phyloP scores from a whole-genome alignment of 2,113 vertebrate species.

The Pomatorhinus ruficollis region DNA sequence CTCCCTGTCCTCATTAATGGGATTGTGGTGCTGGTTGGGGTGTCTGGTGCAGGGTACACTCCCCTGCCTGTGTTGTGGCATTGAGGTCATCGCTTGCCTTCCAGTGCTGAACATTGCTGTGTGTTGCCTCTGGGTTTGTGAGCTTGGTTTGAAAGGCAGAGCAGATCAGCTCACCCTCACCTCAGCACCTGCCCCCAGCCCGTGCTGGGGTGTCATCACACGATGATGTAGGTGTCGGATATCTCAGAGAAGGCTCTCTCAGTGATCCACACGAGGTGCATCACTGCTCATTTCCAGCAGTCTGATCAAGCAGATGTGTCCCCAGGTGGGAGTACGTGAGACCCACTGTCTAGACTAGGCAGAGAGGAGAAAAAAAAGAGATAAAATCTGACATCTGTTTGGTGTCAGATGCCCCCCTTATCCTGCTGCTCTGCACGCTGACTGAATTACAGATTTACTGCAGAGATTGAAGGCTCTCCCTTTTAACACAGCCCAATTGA shows the following conservation, averaged over 20 bases:
- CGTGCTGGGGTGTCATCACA: not conserved
- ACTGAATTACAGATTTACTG: not conserved
- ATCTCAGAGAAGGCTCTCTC: not conserved
- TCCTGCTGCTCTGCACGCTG: not conserved
- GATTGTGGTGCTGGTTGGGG: not conserved
- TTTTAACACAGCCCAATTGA: not conserved
- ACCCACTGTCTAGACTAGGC: constrained; percentile 33
- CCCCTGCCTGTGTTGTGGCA: fast-evolving
- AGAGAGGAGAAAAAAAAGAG: not conserved
- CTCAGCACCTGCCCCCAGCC: not conserved
- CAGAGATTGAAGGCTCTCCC: not conserved
- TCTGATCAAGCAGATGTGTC: not conserved
- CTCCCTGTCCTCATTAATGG: not conserved
- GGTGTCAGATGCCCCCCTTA: not conserved
- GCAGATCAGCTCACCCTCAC: not conserved
- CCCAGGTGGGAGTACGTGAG: not conserved
- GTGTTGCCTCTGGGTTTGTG: not conserved
- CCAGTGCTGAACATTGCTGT: too few relatives aligned
- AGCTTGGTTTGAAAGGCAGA: not conserved
- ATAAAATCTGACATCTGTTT: constrained; percentile 34
- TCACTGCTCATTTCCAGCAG: not conserved
- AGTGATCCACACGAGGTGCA: not conserved
- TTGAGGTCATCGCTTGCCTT: fast-evolving
- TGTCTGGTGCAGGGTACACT: not conserved
- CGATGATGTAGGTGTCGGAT: fast-evolving